Percentiles rank a stretch among this genome's conserved stretches.
phyloP scores from a whole-genome alignment of 2,888 invertebrate genomes.

The Caenorhabditis sp. region DNA sequence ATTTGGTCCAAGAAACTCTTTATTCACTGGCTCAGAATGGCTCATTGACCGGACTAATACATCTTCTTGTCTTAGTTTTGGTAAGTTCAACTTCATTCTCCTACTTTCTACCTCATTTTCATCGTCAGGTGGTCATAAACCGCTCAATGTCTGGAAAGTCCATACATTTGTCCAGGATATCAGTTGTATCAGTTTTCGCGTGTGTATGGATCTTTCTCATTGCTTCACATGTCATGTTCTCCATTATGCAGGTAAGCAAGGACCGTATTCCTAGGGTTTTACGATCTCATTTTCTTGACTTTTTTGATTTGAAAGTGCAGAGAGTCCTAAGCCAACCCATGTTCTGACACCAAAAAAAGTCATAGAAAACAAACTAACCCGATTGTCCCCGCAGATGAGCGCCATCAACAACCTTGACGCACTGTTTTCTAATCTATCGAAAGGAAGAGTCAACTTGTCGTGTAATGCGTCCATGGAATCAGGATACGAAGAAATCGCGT shows the following conservation, averaged over 20 bases:
- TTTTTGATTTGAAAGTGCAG: too few relatives aligned
- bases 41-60: slow-evolving; percentile 74
- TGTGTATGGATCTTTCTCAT: slow-evolving; percentile 77
- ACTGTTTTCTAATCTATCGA: slow-evolving; percentile 59
- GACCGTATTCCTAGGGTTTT: too few relatives aligned
- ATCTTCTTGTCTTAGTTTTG: slow-evolving; percentile 76
- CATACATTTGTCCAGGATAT: slow-evolving; percentile 72
- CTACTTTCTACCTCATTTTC: not conserved
- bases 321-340: too few relatives aligned
- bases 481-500: slow-evolving; percentile 73
- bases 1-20: slow-evolving; percentile 76
- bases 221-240: slow-evolving; percentile 75
- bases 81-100: slow-evolving; percentile 36
- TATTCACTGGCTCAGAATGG: slow-evolving; percentile 78
- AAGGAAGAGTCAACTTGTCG: slow-evolving; percentile 46
- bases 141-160: slow-evolving; percentile 77
- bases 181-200: slow-evolving; percentile 72
- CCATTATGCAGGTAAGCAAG: slow-evolving; percentile 72
- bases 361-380: too few relatives aligned
- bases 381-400: too few relatives aligned
- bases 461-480: slow-evolving; percentile 66
- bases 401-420: slow-evolving; percentile 67
- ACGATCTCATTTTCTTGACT: too few relatives aligned
- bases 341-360: too few relatives aligned
- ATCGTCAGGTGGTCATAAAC: slow-evolving; percentile 71